These are phyloP conservation scores for Amazonetta brasiliensis DNA, from an alignment of 2,797 vertebrate species.

Conservation along the genomic window DNA sequence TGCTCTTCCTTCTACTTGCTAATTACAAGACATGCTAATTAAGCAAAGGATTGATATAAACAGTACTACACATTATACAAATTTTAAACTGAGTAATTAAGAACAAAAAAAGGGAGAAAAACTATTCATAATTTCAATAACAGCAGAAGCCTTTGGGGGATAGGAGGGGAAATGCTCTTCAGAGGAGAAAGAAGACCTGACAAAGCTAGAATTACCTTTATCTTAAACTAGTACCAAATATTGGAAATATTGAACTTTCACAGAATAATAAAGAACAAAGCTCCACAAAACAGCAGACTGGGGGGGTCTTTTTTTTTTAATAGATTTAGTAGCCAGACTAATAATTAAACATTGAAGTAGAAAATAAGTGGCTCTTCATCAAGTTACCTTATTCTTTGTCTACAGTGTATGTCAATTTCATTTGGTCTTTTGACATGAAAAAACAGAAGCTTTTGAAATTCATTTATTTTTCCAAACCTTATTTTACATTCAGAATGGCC, in stretches of 20 bases:
- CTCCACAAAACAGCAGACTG: not conserved
- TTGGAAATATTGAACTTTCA: not conserved
- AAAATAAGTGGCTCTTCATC: not conserved
- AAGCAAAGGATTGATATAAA: not conserved
- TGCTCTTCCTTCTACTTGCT: not conserved
- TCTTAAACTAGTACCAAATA: not conserved
- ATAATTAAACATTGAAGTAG: not conserved
- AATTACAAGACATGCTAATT: not conserved
- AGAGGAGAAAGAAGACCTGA: not conserved
- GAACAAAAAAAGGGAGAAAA: not conserved
- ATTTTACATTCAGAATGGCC: not conserved
- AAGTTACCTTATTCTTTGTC: not conserved
- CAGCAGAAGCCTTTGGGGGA: not conserved
- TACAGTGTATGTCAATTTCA: not conserved
- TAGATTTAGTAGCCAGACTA: not conserved
- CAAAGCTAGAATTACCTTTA: not conserved
- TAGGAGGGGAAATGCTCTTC: not conserved
- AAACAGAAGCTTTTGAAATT: not conserved
- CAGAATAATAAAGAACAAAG: not conserved
- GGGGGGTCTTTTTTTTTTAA: not conserved
- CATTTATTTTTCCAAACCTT: not conserved
- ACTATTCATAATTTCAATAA: not conserved
- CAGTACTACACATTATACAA: not conserved
- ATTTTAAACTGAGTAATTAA: not conserved
- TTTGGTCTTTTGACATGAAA: not conserved